Base-by-base conservation (phyloP, 2,113 vertebrate genomes). In the Cariama cristata region DNA sequence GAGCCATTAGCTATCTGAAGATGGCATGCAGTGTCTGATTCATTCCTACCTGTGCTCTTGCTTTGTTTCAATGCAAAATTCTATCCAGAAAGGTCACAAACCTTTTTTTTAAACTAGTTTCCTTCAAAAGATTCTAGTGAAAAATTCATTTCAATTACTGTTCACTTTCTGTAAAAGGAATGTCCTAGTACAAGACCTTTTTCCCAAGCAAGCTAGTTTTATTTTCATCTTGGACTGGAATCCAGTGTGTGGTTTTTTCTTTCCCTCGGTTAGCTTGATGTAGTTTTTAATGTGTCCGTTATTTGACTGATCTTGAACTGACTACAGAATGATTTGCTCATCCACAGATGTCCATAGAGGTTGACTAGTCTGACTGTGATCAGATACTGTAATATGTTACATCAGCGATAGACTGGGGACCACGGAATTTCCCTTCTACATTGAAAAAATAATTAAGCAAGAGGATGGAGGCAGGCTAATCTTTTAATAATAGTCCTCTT, bases 401-500 rank as follows among this genome's bases (percentile, higher is more conserved):
- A 45, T 64, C 79, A 86, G 49, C 2, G 0, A 24, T 38, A 49
- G 77, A 64, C 72, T 49, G 63, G 44, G 28, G 35, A 84, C 19
- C 7, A 8, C 1, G 0, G 30, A 91, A 8, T 80, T 94, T 88
- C 62, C 68, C 45, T 81, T 87, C 35, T 50, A 27, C 28, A 1
- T 12, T 87, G 76, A 92, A 92, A 95, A 87, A 89, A 73, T 68
- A 63, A 91, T 92, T 60, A 89, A 62, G 14, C 49, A 64, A 81
- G 91, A 85, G 33, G 12, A 58, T 76, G 53, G 33, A 87, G 64
- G 69, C 52, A 85, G 50, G 10, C 35, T 96, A 82, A 76, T 95
- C 60, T 96, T 95, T 94, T 95, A 89, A 85, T 94, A 95, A 87
- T 64, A 81, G 69, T 63, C 22, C 40, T 91, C 62, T 91, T 71